phyloP scores from a whole-genome alignment of 2,113 vertebrate genomes.

The Ginglymostoma cirratum region DNA sequence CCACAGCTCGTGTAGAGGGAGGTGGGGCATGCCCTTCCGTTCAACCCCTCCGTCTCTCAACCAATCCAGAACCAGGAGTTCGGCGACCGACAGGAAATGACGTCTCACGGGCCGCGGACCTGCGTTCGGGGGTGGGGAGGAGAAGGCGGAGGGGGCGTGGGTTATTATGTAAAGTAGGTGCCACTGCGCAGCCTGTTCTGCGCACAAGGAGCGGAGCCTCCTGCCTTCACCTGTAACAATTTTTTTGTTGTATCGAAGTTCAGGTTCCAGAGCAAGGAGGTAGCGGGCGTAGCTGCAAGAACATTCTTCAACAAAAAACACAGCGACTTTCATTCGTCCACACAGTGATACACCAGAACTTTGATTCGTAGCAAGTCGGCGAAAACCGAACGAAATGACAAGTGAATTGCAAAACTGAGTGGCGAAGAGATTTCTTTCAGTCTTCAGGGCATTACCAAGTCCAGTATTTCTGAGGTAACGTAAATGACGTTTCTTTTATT shows the following conservation, averaged over 20 bases:
- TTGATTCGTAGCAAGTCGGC: neutral
- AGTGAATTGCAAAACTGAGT: neutral
- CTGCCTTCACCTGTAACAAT: neutral
- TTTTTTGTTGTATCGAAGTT: neutral
- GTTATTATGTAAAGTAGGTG: too few species aligned
- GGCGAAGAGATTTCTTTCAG: neutral
- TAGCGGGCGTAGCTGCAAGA: neutral
- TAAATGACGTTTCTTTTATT: slow-evolving; percentile 33
- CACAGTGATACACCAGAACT: neutral
- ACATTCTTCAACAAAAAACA: neutral
- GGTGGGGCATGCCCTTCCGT: too few species aligned
- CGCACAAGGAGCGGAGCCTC: neutral
- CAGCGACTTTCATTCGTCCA: neutral
- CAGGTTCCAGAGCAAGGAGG: neutral
- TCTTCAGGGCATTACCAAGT: neutral
- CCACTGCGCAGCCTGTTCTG: neutral
- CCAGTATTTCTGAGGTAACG: slow-evolving; percentile 26
- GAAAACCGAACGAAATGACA: neutral
- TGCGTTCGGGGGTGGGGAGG: neutral
- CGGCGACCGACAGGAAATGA: neutral
- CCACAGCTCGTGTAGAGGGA: neutral
- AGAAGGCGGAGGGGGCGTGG: neutral
- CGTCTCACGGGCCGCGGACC: too few species aligned
- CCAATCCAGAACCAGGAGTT: too few species aligned
- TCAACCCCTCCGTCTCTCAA: neutral